phyloP scores from a whole-genome alignment of 2,797 vertebrate species.

The Coluber constrictor region DNA sequence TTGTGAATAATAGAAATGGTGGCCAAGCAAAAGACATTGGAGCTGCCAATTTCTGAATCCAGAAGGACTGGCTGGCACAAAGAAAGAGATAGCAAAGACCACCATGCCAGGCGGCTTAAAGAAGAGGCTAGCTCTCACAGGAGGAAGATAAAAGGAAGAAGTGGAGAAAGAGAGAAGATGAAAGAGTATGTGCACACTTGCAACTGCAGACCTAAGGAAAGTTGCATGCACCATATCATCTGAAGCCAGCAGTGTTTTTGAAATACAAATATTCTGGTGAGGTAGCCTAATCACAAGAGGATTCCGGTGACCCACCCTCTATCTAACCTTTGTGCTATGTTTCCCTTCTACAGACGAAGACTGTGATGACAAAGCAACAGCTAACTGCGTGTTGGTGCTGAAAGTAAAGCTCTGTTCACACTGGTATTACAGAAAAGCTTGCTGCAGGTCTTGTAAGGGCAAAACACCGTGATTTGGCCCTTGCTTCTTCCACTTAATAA shows the following conservation, averaged over 20 bases:
- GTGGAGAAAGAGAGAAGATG: not conserved
- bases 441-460: slow-evolving; percentile 79
- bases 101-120: not conserved
- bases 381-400: slow-evolving; percentile 80
- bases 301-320: not conserved
- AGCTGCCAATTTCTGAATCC: not conserved
- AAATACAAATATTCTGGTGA: not conserved
- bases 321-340: slow-evolving; percentile 14
- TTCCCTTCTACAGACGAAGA: slow-evolving; percentile 66
- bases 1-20: not conserved
- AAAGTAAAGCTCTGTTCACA: slow-evolving; percentile 85
- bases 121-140: not conserved
- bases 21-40: not conserved
- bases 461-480: slow-evolving; percentile 61
- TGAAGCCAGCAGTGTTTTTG: not conserved
- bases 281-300: not conserved
- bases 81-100: not conserved
- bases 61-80: not conserved
- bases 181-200: not conserved
- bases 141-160: not conserved
- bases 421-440: slow-evolving; percentile 85
- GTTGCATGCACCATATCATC: too few species aligned
- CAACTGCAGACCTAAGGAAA: not conserved
- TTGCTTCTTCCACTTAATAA: not conserved
- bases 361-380: slow-evolving; percentile 78